phyloP scores from a whole-genome alignment of 2,113 vertebrate species.

The Meles meles region DNA sequence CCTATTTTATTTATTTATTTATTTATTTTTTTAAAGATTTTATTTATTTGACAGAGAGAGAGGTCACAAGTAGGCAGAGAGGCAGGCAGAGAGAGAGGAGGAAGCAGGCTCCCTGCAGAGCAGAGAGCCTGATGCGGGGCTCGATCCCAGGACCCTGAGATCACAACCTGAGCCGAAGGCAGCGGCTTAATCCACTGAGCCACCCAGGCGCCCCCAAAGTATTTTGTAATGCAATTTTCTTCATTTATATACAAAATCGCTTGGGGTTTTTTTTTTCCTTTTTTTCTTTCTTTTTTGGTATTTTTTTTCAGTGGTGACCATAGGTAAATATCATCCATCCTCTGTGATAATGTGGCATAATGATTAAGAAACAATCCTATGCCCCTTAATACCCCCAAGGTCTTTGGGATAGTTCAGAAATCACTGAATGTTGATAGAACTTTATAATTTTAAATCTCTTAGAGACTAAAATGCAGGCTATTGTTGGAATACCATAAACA shows the following conservation, averaged over 20 bases:
- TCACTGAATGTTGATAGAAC: neutral
- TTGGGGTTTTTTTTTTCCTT: neutral
- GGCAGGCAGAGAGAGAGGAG: too few species aligned
- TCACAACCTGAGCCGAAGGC: too few species aligned
- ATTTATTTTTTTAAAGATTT: too few species aligned
- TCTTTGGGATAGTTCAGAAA: neutral
- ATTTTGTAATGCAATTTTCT: neutral
- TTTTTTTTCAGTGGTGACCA: neutral
- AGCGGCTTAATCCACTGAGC: too few species aligned
- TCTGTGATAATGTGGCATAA: neutral
- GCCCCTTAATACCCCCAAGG: neutral
- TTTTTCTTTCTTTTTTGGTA: neutral
- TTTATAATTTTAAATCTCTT: neutral
- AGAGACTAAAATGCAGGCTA: neutral
- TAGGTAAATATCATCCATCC: neutral
- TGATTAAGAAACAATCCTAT: neutral
- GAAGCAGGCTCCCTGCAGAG: too few species aligned
- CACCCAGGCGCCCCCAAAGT: too few species aligned
- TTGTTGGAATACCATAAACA: neutral
- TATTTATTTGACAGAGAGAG: too few species aligned
- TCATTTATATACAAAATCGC: neutral
- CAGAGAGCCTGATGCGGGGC: too few species aligned
- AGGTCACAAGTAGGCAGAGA: too few species aligned
- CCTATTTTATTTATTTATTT: too few species aligned
- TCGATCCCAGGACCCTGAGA: too few species aligned